Evolutionary conservation across 2,888 invertebrate genomes (phyloP), one percentile per base, ranked within the genome.

Genomic region (Gastracanthus pulcherrimus): DNA sequence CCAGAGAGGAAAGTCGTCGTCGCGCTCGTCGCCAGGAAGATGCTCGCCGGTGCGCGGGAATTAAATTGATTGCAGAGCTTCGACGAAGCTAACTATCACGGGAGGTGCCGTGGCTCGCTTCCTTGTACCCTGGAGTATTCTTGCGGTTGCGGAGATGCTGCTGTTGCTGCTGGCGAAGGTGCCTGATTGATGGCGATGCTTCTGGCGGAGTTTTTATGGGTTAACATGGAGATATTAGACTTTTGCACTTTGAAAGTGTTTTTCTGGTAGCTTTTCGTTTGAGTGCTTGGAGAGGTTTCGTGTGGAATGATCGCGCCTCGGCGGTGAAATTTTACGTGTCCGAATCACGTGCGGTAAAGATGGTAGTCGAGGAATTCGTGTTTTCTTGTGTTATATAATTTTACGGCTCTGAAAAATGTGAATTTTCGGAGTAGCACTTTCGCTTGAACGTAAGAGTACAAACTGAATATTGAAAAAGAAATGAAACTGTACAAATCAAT

Each of bases 41-140:
- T 66, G 67, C 19, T 62, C 19, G 23, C n/a, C 7, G 3, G 11
- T 23, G 55, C 5, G 11, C 11, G 13, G 55, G 9, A 26, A 55
- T 23, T 55, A 11, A 75, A 64, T 66, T 69, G 36, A 64, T 75
- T 38, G 55, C 9, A 1, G 11, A 55, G n/a, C n/a, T n/a, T n/a
- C n/a, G n/a, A n/a, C n/a, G n/a, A n/a, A n/a, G n/a, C n/a, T n/a
- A n/a, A n/a, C n/a, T n/a, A n/a, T n/a, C n/a, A n/a, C n/a, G n/a
- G n/a, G n/a, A n/a, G n/a, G n/a, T n/a, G n/a, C n/a, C n/a, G n/a
- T n/a, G n/a, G n/a, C n/a, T n/a, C n/a, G n/a, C 26, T 23, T 26
- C 26, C 55, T 26, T 55, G 55, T 55, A 13, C 23, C 55, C n/a
- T n/a, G n/a, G n/a, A n/a, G 55, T 26, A 23, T 26, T 23, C n/a